Conservation (phyloP, 2,113 vertebrate species). For the Melanotaenia duboulayi region DNA sequence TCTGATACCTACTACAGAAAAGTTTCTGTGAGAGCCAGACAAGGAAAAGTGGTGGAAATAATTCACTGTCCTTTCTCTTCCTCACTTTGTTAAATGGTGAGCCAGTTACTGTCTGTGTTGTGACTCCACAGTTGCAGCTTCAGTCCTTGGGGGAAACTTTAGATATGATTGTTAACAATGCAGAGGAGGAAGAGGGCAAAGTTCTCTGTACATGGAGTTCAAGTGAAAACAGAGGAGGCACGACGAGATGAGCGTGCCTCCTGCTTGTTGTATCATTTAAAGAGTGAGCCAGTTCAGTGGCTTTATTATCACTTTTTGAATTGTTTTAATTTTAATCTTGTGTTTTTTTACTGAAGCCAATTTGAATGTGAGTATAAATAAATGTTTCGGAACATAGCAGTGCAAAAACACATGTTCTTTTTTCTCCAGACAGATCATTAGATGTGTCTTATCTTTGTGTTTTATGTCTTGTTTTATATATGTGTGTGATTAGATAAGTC, state of each 20-base stretch:
- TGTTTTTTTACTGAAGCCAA: not conserved
- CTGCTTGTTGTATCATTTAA: not conserved
- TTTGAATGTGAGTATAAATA: not conserved
- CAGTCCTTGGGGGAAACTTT: constrained; percentile 8
- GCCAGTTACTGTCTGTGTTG: not conserved
- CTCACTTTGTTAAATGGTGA: not conserved
- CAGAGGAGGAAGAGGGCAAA: constrained; percentile 47
- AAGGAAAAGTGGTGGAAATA: not conserved
- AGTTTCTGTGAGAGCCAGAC: not conserved
- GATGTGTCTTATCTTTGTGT: constrained; percentile 1
- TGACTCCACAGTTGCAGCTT: not conserved
- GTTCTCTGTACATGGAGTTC: constrained; percentile 9
- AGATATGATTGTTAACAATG: constrained; percentile 19
- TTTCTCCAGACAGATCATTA: not conserved
- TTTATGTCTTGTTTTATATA: constrained; percentile 15
- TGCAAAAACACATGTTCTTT: not conserved
- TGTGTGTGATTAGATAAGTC: constrained; percentile 45
- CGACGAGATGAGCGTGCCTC: not conserved
- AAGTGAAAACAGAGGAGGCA: not conserved
- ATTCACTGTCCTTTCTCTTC: not conserved
- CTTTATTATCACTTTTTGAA: not conserved
- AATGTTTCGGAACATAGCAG: not conserved
- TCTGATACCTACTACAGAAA: not conserved
- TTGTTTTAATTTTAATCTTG: not conserved
- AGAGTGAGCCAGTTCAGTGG: fast-evolving